Conservation (phyloP, 1,140 invertebrate genomes). For the Sycophila sp. region DNA sequence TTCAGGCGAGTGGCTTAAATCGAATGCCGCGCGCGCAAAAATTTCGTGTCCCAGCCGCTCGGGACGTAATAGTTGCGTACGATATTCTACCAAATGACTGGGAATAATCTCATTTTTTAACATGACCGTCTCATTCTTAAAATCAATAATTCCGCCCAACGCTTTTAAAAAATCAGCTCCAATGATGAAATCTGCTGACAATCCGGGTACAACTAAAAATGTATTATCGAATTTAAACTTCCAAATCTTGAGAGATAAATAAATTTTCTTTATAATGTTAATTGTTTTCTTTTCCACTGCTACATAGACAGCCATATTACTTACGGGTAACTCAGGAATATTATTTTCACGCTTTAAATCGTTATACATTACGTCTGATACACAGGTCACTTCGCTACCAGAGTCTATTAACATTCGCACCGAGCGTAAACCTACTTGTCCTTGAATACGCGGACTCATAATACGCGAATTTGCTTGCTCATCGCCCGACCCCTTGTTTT, state of each 20-base stretch:
- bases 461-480: neutral
- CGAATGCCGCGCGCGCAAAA: too few species aligned
- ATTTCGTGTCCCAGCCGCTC: too few species aligned
- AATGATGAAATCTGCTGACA: neutral
- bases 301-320: neutral
- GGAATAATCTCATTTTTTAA: neutral
- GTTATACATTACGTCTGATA: neutral
- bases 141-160: neutral
- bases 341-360: neutral
- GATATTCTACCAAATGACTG: neutral
- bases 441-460: neutral
- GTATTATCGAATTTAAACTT: neutral
- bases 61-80: too few species aligned
- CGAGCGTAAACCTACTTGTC: neutral
- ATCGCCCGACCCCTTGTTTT: neutral
- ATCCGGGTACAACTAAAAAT: neutral
- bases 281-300: neutral
- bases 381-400: neutral
- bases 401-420: neutral
- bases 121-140: neutral
- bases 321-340: neutral
- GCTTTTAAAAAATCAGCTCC: neutral
- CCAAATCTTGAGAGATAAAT: neutral
- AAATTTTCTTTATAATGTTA: neutral
- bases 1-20: too few species aligned